phyloP scores from a whole-genome alignment of 2,797 vertebrate genomes.

The Sylvia borin region DNA sequence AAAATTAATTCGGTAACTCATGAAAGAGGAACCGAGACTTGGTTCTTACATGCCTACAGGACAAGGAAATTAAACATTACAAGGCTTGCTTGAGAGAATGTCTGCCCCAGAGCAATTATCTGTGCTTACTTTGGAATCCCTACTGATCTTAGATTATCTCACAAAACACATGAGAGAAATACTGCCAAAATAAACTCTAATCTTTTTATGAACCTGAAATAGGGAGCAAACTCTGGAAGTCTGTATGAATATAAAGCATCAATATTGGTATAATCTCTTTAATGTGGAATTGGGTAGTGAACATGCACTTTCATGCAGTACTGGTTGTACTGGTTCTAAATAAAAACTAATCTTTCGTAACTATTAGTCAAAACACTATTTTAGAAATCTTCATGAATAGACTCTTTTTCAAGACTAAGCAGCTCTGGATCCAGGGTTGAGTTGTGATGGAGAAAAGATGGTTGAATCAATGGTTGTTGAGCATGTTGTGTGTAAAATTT shows the following conservation, averaged over 20 bases:
- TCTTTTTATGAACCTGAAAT: background rate
- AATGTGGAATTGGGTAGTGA: background rate
- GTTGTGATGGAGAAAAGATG: background rate
- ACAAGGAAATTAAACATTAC: slow-evolving; percentile 31
- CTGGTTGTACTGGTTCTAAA: background rate
- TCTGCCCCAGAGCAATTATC: slow-evolving; percentile 38
- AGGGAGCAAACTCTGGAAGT: background rate
- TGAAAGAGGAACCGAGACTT: background rate
- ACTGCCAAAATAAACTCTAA: slow-evolving; percentile 16
- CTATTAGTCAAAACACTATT: background rate
- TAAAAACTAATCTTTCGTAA: background rate
- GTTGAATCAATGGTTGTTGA: background rate
- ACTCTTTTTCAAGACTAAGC: background rate
- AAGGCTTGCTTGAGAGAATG: slow-evolving; percentile 3
- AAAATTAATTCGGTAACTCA: background rate
- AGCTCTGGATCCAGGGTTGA: background rate
- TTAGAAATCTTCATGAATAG: background rate
- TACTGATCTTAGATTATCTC: slow-evolving; percentile 27
- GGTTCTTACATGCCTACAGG: background rate
- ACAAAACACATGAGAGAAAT: background rate
- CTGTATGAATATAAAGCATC: background rate
- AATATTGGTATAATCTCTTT: background rate
- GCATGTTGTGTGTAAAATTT: background rate
- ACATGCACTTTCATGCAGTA: background rate
- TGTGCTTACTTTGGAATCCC: slow-evolving; percentile 25